Conservation (phyloP, 2,113 vertebrate species). For the Nibea coibor region DNA sequence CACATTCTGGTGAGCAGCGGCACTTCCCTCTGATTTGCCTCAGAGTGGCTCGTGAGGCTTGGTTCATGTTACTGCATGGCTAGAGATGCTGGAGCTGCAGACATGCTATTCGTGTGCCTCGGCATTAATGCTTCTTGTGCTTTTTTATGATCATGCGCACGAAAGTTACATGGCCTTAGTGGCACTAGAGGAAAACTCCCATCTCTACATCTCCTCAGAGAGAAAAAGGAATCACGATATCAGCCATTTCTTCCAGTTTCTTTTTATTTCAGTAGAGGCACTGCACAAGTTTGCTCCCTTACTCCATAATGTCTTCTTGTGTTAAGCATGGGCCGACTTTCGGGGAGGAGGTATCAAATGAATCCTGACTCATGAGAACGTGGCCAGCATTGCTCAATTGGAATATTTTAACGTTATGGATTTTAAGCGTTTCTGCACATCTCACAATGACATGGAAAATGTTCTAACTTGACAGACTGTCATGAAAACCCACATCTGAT, state of each 20-base stretch:
- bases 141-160: neutral
- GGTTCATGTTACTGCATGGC: neutral
- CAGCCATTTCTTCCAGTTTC: neutral
- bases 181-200: neutral
- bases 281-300: neutral
- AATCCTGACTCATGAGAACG: neutral
- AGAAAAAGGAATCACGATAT: neutral
- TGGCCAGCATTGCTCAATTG: neutral
- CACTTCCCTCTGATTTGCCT: constrained; percentile 40
- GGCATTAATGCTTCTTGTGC: neutral
- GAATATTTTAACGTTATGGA: neutral
- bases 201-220: neutral
- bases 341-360: neutral
- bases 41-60: constrained; percentile 2
- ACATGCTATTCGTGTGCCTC: neutral
- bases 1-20: constrained; percentile 46
- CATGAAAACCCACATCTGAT: neutral
- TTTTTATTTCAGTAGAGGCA: neutral
- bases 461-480: neutral
- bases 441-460: neutral
- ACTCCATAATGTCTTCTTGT: neutral
- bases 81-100: constrained; percentile 4
- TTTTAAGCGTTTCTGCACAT: neutral
- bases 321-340: neutral
- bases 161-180: neutral